Base-by-base conservation (phyloP, 2,797 vertebrate species). In the Mormyrops boulengeri region DNA sequence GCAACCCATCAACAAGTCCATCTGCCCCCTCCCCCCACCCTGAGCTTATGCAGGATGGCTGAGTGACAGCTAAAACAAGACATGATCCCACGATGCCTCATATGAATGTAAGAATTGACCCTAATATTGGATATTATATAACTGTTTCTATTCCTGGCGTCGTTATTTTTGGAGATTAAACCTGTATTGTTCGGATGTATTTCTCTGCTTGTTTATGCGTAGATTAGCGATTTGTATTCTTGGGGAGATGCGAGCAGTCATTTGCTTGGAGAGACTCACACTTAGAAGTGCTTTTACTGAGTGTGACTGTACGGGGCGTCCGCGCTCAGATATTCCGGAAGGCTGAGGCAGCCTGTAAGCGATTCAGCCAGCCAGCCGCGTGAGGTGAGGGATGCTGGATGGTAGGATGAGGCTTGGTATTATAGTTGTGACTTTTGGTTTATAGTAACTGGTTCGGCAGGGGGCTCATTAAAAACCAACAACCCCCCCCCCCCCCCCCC, bases 1-100 rank as follows among this genome's bases (percentile, higher is more conserved):
- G 89, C 85, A 90, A 88, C 85, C n/a, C 9, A 57, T 47, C 89
- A 90, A 90, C 85, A 17, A 77, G 52, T 89, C 30, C 52, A 30
- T 88, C 69, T 38, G 14, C 66, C 53, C 73, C 50, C 60, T 5
- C 30, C 57, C 26, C 44, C 9, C 34, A 0, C 5, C 69, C 80
- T 0, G 7, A 53, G 47, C 49, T 41, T 66, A 22, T 49, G 88
- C 88, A 82, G 88, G 9, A 17, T 34, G 8, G 49, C 49, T 12
- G 52, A 38, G 14, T 89, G 66, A 55, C 47, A 89, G 17, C 34
- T 38, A 26, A 62, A 66, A 22, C 52, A 19, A 19, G 30, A 50
- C 44, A 11, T 50, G 47, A 22, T 50, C 19, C 80, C 44, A 84
- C 17, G 22, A 53, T 52, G 11, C 47, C 9, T 53, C 4, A 52